Conservation (phyloP, 1,140 invertebrate species). For the Plutomurus gul region DNA sequence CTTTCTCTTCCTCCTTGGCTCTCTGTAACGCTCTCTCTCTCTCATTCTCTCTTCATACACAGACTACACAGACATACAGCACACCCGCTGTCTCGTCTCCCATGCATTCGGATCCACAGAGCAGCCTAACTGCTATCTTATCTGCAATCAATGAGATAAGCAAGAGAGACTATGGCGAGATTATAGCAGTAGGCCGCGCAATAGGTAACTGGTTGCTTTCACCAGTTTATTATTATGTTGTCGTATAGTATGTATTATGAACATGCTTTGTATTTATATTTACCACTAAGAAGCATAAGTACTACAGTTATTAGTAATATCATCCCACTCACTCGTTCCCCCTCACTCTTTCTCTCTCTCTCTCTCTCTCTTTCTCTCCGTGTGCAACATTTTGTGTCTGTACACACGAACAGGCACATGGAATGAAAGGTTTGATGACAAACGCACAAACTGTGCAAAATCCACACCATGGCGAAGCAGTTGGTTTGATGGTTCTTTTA, state of each 20-base stretch:
- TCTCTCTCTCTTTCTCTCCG: too few species aligned
- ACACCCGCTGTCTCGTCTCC: too few species aligned
- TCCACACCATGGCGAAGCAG: too few species aligned
- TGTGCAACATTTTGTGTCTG: too few species aligned
- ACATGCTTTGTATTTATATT: slow-evolving; percentile 23
- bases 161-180: not conserved
- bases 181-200: not conserved
- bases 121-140: not conserved
- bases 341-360: too few species aligned
- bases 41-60: too few species aligned
- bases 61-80: too few species aligned
- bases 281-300: not conserved
- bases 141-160: not conserved
- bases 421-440: too few species aligned
- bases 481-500: not conserved
- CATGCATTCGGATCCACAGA: too few species aligned
- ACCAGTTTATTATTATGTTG: not conserved
- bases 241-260: not conserved
- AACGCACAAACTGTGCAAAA: too few species aligned
- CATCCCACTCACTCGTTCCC: not conserved
- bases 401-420: too few species aligned
- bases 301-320: not conserved
- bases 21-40: not conserved
- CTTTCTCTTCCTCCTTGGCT: not conserved
- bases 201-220: not conserved